phyloP scores from a whole-genome alignment of 2,113 vertebrate genomes.

The Gopherus evgoodei region DNA sequence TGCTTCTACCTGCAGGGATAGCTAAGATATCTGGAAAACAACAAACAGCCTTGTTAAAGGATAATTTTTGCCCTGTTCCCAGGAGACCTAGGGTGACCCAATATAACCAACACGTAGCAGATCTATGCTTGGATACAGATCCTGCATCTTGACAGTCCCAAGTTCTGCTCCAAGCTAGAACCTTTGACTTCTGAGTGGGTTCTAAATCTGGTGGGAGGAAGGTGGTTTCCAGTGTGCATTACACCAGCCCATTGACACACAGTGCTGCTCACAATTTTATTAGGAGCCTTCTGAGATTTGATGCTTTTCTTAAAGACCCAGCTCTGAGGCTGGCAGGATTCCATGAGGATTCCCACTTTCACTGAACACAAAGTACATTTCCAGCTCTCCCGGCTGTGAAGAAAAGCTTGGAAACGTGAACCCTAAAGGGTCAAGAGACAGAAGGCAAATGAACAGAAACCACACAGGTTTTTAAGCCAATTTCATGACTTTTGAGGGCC shows the following conservation, averaged over 20 bases:
- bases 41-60: rapidly evolving
- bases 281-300: neutral
- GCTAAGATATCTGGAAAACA: neutral
- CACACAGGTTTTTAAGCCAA: rapidly evolving
- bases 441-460: neutral
- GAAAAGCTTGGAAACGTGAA: neutral
- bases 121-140: neutral
- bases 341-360: neutral
- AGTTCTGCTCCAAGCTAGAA: neutral
- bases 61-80: slow-evolving; percentile 23
- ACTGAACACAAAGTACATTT: neutral
- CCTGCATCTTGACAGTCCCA: neutral
- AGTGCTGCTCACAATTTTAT: neutral
- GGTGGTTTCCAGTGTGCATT: rapidly evolving
- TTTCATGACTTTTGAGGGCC: neutral
- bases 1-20: rapidly evolving
- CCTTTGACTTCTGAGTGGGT: neutral
- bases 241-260: rapidly evolving
- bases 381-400: neutral
- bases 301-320: neutral
- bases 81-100: neutral
- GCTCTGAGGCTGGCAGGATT: neutral
- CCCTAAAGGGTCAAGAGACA: neutral
- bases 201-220: too few species aligned
- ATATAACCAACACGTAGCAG: neutral